Conservation (phyloP, 2,113 vertebrate genomes). For the Polypterus bichir region DNA sequence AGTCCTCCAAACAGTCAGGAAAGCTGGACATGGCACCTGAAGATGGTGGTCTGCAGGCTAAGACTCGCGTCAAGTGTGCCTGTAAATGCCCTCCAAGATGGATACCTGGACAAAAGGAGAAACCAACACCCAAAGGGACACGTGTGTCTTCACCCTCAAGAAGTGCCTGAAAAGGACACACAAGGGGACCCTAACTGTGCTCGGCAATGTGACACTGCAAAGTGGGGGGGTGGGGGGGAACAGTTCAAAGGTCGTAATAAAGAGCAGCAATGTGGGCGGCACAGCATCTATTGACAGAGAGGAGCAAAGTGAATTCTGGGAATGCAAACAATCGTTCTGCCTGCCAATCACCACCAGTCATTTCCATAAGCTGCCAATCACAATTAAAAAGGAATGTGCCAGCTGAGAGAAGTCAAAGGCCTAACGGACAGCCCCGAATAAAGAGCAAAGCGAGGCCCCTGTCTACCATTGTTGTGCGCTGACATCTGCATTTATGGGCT, state of each 20-base stretch:
- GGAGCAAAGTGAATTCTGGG: slow-evolving; percentile 63
- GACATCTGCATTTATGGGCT: background rate
- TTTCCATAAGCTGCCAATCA: slow-evolving; percentile 72
- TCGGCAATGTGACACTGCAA: slow-evolving; percentile 48
- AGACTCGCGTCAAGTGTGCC: no score
- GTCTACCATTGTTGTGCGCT: background rate
- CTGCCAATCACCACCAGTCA: slow-evolving; percentile 58
- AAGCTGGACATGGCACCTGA: no score
- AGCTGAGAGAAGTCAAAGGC: slow-evolving; percentile 52
- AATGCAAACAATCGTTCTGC: slow-evolving; percentile 53
- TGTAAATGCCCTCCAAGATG: no score
- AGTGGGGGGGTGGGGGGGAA: slow-evolving; percentile 34
- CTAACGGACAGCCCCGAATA: slow-evolving; percentile 44
- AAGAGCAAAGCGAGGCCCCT: slow-evolving; percentile 36
- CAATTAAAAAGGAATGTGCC: slow-evolving; percentile 54
- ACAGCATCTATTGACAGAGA: slow-evolving; percentile 62
- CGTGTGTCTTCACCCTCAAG: no score
- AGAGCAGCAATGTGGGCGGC: slow-evolving; percentile 63
- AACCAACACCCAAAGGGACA: no score
- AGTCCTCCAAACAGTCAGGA: no score
- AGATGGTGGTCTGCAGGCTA: no score
- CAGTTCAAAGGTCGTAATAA: slow-evolving; percentile 55
- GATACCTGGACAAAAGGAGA: no score
- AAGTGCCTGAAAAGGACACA: slow-evolving; percentile 18
- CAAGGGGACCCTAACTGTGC: slow-evolving; percentile 30